These are phyloP conservation scores for Cotesia chilonis DNA, from an alignment of 1,140 invertebrate species.

Conservation along the genomic window DNA sequence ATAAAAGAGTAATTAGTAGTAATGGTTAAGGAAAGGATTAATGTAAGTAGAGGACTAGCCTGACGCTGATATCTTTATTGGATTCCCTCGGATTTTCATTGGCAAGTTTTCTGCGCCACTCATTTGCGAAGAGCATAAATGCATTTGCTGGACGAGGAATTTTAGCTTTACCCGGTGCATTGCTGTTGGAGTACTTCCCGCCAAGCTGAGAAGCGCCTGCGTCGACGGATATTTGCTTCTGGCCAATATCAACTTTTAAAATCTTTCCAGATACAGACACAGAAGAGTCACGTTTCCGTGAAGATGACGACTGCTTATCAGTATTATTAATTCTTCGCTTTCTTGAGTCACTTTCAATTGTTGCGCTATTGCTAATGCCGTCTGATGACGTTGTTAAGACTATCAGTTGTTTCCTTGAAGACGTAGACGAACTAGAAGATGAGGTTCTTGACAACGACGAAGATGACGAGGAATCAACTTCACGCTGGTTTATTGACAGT, in stretches of 20 bases:
- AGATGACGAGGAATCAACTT: not conserved
- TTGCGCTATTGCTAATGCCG: constrained; percentile 21
- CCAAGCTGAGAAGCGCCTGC: constrained; percentile 20
- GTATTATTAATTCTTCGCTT: constrained; percentile 46
- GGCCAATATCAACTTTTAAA: constrained; percentile 41
- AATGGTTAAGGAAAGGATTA: constrained; percentile 8
- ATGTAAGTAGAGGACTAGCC: constrained; percentile 49
- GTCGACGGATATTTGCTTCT: constrained; percentile 18
- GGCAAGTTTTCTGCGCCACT: constrained; percentile 69
- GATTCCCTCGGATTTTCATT: constrained; percentile 68
- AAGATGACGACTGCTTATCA: constrained; percentile 37
- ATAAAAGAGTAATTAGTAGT: constrained; percentile 4
- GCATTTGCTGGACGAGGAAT: constrained; percentile 73
- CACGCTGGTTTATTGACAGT: not conserved
- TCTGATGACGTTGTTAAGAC: constrained; percentile 45
- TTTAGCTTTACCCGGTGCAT: constrained; percentile 56
- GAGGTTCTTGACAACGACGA: not conserved
- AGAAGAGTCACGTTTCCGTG: constrained; percentile 36
- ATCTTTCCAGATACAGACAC: constrained; percentile 27
- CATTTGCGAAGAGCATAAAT: constrained; percentile 75
- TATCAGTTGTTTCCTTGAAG: constrained; percentile 43
- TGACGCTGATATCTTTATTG: constrained; percentile 73
- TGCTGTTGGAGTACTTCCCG: constrained; percentile 25
- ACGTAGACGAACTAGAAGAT: constrained; percentile 14
- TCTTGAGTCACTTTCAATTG: constrained; percentile 28